phyloP scores from a whole-genome alignment of 2,888 invertebrate genomes.

The Eristalis arbustorum region DNA sequence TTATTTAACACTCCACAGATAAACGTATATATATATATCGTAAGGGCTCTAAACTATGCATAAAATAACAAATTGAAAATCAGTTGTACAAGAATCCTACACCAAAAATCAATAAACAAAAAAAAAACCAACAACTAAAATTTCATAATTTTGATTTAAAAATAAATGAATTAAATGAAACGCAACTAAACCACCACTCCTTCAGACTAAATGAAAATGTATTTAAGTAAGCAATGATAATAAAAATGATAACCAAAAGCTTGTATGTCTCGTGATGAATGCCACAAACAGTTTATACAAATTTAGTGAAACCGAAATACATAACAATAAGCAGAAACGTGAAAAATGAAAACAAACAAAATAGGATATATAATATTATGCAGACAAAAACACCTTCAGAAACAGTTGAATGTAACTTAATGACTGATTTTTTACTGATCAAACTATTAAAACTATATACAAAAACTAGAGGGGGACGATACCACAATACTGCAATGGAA shows the following conservation, averaged over 20 bases:
- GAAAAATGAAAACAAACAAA: conserved; percentile 25
- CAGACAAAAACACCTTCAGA: conserved; percentile 45
- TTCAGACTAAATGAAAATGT: conserved; percentile 59
- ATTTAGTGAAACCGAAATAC: background rate
- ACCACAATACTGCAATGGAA: conserved; percentile 65
- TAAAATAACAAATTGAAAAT: conserved; percentile 11
- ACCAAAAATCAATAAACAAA: background rate
- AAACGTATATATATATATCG: background rate
- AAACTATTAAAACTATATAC: conserved; percentile 65
- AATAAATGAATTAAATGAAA: conserved; percentile 21
- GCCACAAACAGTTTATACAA: conserved; percentile 27
- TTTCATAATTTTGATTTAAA: conserved; percentile 25
- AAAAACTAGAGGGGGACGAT: conserved; percentile 63
- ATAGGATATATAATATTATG: background rate
- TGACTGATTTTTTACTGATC: conserved; percentile 72
- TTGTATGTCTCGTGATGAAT: conserved; percentile 42
- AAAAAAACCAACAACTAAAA: background rate
- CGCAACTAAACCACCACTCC: conserved; percentile 64
- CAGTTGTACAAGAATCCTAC: conserved; percentile 14
- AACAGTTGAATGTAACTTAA: conserved; percentile 68
- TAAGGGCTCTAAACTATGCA: conserved; percentile 17
- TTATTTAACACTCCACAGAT: background rate
- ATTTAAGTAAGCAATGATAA: conserved; percentile 50
- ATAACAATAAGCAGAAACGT: conserved; percentile 2
- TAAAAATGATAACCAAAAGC: conserved; percentile 17